Evolutionary conservation across 2,888 invertebrate genomes (phyloP).

Genomic region (Galerucella pusilla): DNA sequence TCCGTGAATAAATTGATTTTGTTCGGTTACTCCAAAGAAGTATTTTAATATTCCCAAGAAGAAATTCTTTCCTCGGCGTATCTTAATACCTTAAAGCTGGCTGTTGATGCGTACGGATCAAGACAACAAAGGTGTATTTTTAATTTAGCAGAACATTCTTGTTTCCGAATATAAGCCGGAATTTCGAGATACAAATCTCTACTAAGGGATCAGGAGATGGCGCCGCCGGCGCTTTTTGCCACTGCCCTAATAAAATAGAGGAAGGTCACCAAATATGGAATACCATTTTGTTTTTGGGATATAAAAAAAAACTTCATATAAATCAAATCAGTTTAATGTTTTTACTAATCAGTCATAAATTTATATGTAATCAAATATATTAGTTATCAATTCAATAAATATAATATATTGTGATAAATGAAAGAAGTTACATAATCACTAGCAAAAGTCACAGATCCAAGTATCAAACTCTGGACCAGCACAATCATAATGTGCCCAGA

Average conservation of each 20-base stretch:
- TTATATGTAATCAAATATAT: no score
- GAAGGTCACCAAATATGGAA: no score
- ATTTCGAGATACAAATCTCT: conserved; percentile 28
- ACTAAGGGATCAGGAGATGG: background rate
- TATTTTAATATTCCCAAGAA: conserved; percentile 30
- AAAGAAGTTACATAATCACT: no score
- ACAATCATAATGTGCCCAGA: no score
- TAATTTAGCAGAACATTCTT: conserved; percentile 28
- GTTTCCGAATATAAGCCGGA: conserved; percentile 25
- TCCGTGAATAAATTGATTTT: conserved; percentile 21
- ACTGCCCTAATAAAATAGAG: background rate
- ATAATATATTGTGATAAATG: no score
- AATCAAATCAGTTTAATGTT: no score
- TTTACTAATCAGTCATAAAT: no score
- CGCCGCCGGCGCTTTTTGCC: background rate
- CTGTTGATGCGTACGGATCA: conserved; percentile 30
- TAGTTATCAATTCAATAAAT: no score
- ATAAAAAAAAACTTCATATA: no score
- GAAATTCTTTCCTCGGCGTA: conserved; percentile 30
- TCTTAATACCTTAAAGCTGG: conserved; percentile 28
- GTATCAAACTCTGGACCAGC: no score
- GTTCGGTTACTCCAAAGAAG: conserved; percentile 10
- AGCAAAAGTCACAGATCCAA: no score
- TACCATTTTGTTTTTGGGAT: no score
- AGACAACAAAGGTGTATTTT: conserved; percentile 35